Evolutionary conservation across 2,797 vertebrate species (phyloP).

Genomic region (Geotria australis): DNA sequence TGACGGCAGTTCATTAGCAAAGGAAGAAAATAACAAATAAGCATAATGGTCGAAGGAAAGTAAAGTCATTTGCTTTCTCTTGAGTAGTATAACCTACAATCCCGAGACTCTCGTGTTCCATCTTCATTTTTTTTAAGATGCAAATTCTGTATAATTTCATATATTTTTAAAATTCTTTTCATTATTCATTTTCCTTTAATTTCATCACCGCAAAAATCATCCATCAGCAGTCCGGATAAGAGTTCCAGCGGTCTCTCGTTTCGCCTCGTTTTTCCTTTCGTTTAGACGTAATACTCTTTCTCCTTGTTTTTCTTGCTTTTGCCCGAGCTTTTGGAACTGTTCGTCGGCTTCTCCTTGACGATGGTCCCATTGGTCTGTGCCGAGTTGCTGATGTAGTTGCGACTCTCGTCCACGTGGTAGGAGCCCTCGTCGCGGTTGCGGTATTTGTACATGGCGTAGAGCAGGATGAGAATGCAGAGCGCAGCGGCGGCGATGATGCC

Average conservation of each 20-base stretch:
- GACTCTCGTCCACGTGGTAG: conserved; percentile 98
- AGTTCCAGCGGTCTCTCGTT: background rate
- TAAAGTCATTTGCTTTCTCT: background rate
- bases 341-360: conserved; percentile 71
- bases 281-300: conserved; percentile 94
- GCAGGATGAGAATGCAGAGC: conserved; percentile 99
- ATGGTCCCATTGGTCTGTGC: conserved; percentile 94
- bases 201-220: background rate
- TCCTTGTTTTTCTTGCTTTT: conserved; percentile 98
- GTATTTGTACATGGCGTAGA: conserved; percentile 99
- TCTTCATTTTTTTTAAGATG: no score
- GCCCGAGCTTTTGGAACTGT: conserved; percentile 40
- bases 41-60: background rate
- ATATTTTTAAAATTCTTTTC: no score
- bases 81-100: no score
- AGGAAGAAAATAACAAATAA: background rate
- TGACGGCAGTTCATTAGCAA: background rate
- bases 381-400: conserved; percentile 99
- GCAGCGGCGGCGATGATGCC: conserved; percentile 98
- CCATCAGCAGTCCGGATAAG: background rate
- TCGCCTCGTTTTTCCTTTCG: background rate
- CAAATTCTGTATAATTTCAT: no score
- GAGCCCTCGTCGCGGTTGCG: conserved; percentile 99
- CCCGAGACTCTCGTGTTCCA: no score
- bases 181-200: no score